phyloP scores from a whole-genome alignment of 1,140 invertebrate species.

The Melipona quadrifasciata region DNA sequence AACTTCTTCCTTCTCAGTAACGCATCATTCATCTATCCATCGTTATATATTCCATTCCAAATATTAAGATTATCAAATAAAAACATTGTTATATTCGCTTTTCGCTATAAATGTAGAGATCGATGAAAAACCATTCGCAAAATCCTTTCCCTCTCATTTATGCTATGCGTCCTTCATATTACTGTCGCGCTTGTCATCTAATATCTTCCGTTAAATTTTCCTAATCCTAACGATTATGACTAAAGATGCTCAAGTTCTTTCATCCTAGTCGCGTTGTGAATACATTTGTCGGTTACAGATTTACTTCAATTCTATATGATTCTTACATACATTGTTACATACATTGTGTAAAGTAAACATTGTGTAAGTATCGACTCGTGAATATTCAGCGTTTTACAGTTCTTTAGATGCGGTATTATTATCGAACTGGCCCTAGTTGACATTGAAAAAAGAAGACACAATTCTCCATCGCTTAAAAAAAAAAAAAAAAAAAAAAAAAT shows the following conservation, averaged over 20 bases:
- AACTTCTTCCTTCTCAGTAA: slow-evolving; percentile 55
- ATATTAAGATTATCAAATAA: neutral
- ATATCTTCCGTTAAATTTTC: slow-evolving; percentile 51
- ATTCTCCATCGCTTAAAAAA: neutral
- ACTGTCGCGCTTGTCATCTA: slow-evolving; percentile 24
- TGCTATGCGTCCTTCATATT: neutral
- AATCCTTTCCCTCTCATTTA: neutral
- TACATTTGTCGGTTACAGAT: too few relatives aligned
- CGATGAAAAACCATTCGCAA: neutral
- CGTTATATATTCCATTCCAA: neutral
- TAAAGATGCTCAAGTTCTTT: slow-evolving; percentile 54
- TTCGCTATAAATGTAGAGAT: neutral
- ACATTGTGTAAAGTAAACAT: slow-evolving; percentile 21
- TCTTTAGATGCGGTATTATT: neutral
- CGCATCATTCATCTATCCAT: neutral
- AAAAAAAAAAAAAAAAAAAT: neutral
- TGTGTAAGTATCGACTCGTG: neutral
- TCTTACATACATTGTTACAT: slow-evolving; percentile 24
- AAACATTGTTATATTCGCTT: neutral
- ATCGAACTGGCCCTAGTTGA: slow-evolving; percentile 27
- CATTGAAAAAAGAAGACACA: neutral
- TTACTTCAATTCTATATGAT: neutral
- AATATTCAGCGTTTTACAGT: neutral
- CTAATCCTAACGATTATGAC: slow-evolving; percentile 71
- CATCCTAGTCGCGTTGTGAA: neutral